Percentiles rank a stretch among this genome's conserved stretches.
Evolutionary conservation across 2,113 vertebrate genomes (phyloP).

Genomic region (Bos indicus): DNA sequence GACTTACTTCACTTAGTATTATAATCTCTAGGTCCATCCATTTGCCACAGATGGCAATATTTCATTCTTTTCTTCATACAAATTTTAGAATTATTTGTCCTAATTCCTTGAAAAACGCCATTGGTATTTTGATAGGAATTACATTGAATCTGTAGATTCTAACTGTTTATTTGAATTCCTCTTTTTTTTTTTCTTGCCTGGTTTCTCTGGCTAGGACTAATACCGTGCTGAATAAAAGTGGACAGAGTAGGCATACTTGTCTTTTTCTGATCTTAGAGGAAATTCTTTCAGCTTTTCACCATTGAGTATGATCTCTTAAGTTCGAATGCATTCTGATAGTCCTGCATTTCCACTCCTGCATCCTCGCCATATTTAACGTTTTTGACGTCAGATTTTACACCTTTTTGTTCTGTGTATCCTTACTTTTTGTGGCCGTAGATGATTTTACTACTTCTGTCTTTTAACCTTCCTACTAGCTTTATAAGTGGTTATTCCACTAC

Average conservation of each 20-base stretch:
- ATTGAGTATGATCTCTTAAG: neutral
- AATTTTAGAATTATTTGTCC: neutral
- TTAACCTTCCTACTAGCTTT: neutral
- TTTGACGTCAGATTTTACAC: neutral
- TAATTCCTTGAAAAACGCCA: neutral
- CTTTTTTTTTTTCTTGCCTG: neutral
- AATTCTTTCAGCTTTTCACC: neutral
- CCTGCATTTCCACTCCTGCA: neutral
- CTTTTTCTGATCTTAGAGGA: neutral
- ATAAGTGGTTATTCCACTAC: neutral
- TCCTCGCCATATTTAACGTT: neutral
- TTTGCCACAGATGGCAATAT: neutral
- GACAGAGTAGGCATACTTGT: neutral
- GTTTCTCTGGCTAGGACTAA: neutral
- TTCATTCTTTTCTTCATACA: neutral
- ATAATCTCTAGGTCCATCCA: neutral
- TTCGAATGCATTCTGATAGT: neutral
- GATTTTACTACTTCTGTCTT: neutral
- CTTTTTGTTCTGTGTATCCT: neutral
- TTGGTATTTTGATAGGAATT: neutral
- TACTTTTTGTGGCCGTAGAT: neutral
- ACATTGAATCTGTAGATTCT: neutral
- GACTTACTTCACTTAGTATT: neutral
- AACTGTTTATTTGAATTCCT: neutral
- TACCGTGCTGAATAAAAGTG: neutral